Conservation (phyloP, 92 coral and sea anemone species). For the Virgularia gustaviana region DNA sequence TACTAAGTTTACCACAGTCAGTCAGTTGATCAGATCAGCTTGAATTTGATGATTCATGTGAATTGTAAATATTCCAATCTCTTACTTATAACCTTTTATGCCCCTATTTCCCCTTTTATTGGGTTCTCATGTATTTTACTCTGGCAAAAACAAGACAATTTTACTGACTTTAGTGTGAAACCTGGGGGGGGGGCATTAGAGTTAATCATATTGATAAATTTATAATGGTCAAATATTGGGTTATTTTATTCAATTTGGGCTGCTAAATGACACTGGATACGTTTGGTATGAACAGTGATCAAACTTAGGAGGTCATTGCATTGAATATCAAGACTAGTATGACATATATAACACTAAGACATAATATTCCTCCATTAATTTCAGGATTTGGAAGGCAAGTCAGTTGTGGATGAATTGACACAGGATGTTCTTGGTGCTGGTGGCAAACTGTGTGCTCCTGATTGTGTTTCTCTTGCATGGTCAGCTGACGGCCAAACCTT, state of each 20-base stretch:
- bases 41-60: no score
- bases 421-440: conserved; percentile 91
- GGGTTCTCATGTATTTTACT: conserved; percentile 8
- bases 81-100: no score
- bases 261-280: not conserved
- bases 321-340: no score
- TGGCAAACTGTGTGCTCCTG: conserved; percentile 78
- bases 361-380: no score
- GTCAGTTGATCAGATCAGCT: not conserved
- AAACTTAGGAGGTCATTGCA: not conserved
- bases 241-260: no score
- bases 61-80: no score
- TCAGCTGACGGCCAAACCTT: conserved; percentile 97
- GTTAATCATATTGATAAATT: no score
- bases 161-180: no score
- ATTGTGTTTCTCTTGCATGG: conserved; percentile 96
- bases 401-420: conserved; percentile 85
- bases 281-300: not conserved
- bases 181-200: no score
- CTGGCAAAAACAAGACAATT: no score
- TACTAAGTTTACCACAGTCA: not conserved
- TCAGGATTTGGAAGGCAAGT: conserved; percentile 90
- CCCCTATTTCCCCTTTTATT: conserved; percentile 12
- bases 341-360: no score
- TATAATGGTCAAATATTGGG: no score